These are phyloP conservation scores for Casuarius casuarius DNA, from an alignment of 2,113 vertebrate genomes.

Conservation along the genomic window DNA sequence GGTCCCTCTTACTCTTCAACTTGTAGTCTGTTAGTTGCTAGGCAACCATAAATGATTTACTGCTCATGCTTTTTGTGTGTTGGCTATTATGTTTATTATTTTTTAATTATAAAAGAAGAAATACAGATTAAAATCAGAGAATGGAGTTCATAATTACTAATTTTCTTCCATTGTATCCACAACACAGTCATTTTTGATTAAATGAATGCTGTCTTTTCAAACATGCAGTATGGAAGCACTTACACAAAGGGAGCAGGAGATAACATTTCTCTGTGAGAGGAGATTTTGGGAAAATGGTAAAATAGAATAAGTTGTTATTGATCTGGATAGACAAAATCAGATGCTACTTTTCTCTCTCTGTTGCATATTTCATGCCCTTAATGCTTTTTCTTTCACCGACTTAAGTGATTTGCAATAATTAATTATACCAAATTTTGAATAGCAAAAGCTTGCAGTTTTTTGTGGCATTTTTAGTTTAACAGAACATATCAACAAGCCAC, in stretches of 20 bases:
- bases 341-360: not conserved
- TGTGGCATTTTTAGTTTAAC: not conserved
- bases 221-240: not conserved
- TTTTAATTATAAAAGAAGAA: slow-evolving; percentile 63
- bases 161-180: slow-evolving; percentile 3
- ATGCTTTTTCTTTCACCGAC: too few species aligned
- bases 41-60: slow-evolving; percentile 68
- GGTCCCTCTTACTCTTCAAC: slow-evolving; percentile 68
- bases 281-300: slow-evolving; percentile 5
- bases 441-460: not conserved
- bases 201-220: not conserved
- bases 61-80: slow-evolving; percentile 68
- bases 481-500: not conserved
- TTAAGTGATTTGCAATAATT: too few species aligned
- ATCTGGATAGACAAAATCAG: not conserved
- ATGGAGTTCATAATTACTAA: slow-evolving; percentile 23
- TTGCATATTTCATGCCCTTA: too few species aligned
- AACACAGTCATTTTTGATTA: slow-evolving; percentile 2
- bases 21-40: slow-evolving; percentile 73
- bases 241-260: slow-evolving; percentile 63
- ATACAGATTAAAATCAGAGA: slow-evolving; percentile 51
- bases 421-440: not conserved
- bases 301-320: not conserved
- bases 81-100: slow-evolving; percentile 69
- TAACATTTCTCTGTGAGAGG: too few species aligned